These are phyloP conservation scores for Astreopora myriophthalma DNA, from an alignment of 64 coral and sea anemone genomes.

Conservation along the genomic window DNA sequence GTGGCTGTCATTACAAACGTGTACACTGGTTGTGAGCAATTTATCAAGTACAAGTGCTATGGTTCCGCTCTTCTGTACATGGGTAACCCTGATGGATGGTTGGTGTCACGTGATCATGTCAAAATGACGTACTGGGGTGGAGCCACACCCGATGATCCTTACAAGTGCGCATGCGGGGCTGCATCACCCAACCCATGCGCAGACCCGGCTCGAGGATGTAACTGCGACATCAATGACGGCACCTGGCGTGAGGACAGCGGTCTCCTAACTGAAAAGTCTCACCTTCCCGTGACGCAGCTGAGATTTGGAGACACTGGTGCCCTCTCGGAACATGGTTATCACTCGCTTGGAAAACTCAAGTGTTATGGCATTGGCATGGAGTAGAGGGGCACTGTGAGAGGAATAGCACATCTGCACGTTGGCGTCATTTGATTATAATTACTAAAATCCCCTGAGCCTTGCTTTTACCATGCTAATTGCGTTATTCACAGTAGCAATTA, in stretches of 20 bases:
- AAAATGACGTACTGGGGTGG: conserved; percentile 14
- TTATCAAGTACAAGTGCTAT: conserved; percentile 41
- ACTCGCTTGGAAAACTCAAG: conserved; percentile 21
- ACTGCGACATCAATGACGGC: background rate
- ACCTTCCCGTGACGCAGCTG: background rate
- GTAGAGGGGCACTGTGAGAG: too few species aligned
- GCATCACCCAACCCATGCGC: background rate
- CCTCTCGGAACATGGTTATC: background rate
- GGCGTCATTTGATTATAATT: too few species aligned
- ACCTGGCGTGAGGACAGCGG: background rate
- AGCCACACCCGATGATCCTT: background rate
- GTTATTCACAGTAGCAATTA: too few species aligned
- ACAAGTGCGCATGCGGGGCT: conserved; percentile 1
- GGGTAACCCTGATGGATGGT: conserved; percentile 4
- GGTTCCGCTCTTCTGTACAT: background rate
- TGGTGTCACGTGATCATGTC: conserved; percentile 2
- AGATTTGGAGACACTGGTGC: background rate
- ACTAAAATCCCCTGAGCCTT: too few species aligned
- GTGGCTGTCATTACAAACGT: background rate
- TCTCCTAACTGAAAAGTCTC: background rate
- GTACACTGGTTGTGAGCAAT: conserved; percentile 46
- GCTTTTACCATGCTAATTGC: too few species aligned
- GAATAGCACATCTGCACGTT: too few species aligned
- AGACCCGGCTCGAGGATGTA: background rate
- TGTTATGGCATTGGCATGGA: background rate